Conservation (phyloP, 2,113 vertebrate species). For the Pleuronectes platessa region DNA sequence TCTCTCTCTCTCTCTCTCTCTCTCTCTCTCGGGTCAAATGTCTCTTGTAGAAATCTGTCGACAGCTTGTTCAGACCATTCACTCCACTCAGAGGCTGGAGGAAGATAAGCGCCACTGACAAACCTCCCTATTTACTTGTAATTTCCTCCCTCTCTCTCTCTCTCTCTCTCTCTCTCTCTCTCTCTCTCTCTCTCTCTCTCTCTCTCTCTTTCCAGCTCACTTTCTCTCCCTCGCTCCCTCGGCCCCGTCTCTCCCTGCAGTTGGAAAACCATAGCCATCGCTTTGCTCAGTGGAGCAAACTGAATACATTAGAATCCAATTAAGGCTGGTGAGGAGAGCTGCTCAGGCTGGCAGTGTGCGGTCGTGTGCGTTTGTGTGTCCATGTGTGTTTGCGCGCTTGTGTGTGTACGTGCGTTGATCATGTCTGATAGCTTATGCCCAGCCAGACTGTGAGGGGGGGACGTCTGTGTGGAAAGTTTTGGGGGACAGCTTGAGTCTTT, state of each 20-base stretch:
- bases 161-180: neutral
- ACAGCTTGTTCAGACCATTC: conserved; percentile 53
- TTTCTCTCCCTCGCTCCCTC: neutral
- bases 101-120: conserved; percentile 58
- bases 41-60: conserved; percentile 53
- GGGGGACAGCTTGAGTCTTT: neutral
- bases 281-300: conserved; percentile 71
- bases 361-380: conserved; percentile 7
- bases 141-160: conserved; percentile 11
- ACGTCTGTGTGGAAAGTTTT: neutral
- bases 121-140: conserved; percentile 52
- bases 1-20: conserved; percentile 18
- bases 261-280: conserved; percentile 62
- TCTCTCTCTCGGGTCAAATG: conserved; percentile 54
- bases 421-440: conserved; percentile 26
- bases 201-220: neutral
- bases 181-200: neutral
- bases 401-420: conserved; percentile 20
- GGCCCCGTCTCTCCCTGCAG: conserved; percentile 26
- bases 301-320: conserved; percentile 83
- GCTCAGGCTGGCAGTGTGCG: conserved; percentile 59
- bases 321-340: conserved; percentile 65
- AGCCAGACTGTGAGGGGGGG: neutral
- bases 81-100: conserved; percentile 25
- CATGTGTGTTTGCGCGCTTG: neutral